Base-by-base conservation (phyloP, 1,140 invertebrate species). In the Asbolus verrucosus region DNA sequence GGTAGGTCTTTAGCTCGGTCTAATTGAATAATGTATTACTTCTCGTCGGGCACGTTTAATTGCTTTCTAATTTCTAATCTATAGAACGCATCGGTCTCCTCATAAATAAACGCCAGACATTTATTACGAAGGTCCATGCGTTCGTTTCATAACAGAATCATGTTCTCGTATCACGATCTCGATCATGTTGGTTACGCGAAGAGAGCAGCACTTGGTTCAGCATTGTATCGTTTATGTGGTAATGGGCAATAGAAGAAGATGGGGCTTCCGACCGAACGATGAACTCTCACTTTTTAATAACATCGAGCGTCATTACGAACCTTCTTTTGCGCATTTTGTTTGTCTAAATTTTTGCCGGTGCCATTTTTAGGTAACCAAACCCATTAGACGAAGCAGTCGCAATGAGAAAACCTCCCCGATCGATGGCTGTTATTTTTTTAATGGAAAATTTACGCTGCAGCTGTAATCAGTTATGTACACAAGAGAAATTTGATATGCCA, bases 1-100 rank as follows among this genome's bases (percentile, higher is more conserved):
- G 33, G 33, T n/a, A 36, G 33, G 33, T 36, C 33, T 36, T 36
- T 36, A 0, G 33, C 33, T 36, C 6, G 11, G 11, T n/a, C n/a
- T 36, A 36, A 36, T 36, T 36, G 33, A 36, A 36, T 36, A 36
- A 36, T 36, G 33, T 2, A 36, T 36, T 36, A 36, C 33, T n/a
- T 24, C 33, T 39, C 13, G n/a, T 21, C 8, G 36, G 18, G 5
- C 61, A 16, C n/a, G 36, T 63, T 63, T 63, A 63, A 63, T 63
- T 63, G 33, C 61, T 63, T 63, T 63, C 61, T 63, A 63, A 63
- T 63, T 38, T 16, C 16, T 63, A 63, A 39, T 63, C 61, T 18
- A n/a, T 27, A 9, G 21, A 54, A 54, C 21, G 19, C 21, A 54
- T 54, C 11, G 46, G 11, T 36, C 33, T 36, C 6, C 33, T 8